phyloP scores from a whole-genome alignment of 2,888 invertebrate species.

The Mechanitis messenoides region DNA sequence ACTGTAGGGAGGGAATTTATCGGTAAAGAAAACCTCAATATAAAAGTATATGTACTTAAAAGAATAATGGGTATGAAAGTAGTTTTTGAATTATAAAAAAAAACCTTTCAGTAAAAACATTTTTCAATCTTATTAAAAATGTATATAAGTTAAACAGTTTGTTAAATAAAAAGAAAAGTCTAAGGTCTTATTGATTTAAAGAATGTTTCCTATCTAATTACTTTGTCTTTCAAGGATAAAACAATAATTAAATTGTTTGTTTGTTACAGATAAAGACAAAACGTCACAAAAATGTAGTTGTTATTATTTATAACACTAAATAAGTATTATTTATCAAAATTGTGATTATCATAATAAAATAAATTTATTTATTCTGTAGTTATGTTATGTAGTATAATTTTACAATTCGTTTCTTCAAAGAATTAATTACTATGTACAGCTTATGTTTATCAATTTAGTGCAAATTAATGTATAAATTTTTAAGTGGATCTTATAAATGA shows the following conservation, averaged over 20 bases:
- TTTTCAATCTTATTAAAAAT: too few relatives aligned
- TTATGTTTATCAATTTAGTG: slow-evolving; percentile 1
- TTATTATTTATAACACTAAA: slow-evolving; percentile 26
- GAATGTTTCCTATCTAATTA: background rate
- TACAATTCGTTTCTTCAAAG: background rate
- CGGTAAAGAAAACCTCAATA: background rate
- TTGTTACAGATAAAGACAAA: slow-evolving; percentile 37
- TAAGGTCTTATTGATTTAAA: background rate
- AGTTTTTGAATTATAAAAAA: too few relatives aligned
- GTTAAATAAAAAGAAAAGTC: too few relatives aligned
- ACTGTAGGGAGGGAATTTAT: slow-evolving; percentile 72
- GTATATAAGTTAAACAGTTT: too few relatives aligned
- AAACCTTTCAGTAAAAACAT: too few relatives aligned
- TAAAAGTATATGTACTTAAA: background rate
- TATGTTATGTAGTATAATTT: slow-evolving; percentile 14
- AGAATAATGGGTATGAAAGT: too few relatives aligned
- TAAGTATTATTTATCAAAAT: slow-evolving; percentile 27
- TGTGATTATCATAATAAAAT: too few relatives aligned
- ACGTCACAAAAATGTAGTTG: slow-evolving; percentile 33
- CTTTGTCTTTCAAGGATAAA: background rate
- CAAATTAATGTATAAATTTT: background rate
- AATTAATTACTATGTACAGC: slow-evolving; percentile 1
- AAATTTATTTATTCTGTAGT: slow-evolving; percentile 22
- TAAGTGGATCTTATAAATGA: background rate
- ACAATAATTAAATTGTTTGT: slow-evolving; percentile 11